Evolutionary conservation across 2,113 vertebrate species (phyloP).

Genomic region (Catagonus wagneri): DNA sequence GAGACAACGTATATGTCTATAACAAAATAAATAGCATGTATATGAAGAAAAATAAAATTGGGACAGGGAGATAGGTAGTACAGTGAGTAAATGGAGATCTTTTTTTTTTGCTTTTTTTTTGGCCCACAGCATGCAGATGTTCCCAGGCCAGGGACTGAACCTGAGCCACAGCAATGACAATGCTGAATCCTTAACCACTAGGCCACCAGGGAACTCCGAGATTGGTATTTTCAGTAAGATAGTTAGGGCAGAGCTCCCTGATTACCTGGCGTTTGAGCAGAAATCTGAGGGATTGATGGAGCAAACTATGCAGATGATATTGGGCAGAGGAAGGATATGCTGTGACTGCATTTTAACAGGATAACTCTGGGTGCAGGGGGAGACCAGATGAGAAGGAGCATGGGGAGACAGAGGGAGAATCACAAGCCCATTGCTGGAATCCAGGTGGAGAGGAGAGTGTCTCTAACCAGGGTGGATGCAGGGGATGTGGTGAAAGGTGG

Average conservation of each 20-base stretch:
- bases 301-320: not conserved
- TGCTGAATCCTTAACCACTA: too few relatives aligned
- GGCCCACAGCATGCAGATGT: too few relatives aligned
- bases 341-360: not conserved
- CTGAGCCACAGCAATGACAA: too few relatives aligned
- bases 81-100: not conserved
- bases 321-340: not conserved
- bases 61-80: not conserved
- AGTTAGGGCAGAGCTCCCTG: not conserved
- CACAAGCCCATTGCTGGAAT: not conserved
- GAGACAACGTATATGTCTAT: not conserved
- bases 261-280: not conserved
- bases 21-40: not conserved
- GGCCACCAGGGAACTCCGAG: too few relatives aligned
- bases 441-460: not conserved
- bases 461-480: not conserved
- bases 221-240: not conserved
- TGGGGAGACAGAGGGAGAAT: not conserved
- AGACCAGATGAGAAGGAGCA: not conserved
- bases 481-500: not conserved
- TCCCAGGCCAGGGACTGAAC: too few relatives aligned
- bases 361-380: not conserved
- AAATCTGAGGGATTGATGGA: not conserved
- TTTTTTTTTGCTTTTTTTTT: too few relatives aligned
- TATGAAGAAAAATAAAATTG: not conserved